Conservation (phyloP, 1,140 invertebrate species). For the Pemphigus obesinymphae region DNA sequence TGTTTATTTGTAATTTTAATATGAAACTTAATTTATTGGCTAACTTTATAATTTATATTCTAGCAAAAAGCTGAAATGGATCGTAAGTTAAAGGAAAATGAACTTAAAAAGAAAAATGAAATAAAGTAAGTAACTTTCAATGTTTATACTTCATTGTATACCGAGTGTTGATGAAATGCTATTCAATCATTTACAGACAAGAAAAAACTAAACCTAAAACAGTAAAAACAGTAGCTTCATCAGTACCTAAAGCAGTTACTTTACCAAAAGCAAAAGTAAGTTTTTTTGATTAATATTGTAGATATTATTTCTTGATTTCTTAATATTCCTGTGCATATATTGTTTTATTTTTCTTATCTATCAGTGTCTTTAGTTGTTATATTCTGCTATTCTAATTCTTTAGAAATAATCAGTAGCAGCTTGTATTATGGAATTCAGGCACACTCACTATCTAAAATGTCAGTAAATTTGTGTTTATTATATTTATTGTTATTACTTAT, state of each 20-base stretch:
- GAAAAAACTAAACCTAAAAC: slow-evolving; percentile 13
- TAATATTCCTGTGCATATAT: too few relatives aligned
- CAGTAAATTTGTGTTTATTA: too few relatives aligned
- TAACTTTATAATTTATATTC: background rate
- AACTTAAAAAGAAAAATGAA: slow-evolving; percentile 17
- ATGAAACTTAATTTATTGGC: background rate
- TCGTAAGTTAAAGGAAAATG: background rate
- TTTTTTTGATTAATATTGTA: background rate
- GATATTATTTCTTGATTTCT: background rate
- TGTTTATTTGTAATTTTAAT: background rate
- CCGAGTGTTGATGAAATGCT: background rate
- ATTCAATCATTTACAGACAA: background rate
- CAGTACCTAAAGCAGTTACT: background rate
- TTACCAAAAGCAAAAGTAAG: slow-evolving; percentile 16
- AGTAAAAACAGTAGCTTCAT: background rate
- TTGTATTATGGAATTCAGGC: too few relatives aligned
- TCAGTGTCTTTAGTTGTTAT: too few relatives aligned
- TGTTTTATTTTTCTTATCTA: too few relatives aligned
- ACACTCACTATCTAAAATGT: too few relatives aligned
- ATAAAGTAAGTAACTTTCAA: background rate
- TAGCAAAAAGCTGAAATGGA: background rate
- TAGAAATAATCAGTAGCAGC: too few relatives aligned
- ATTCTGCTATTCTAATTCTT: too few relatives aligned
- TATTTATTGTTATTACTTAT: too few relatives aligned
- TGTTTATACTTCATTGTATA: background rate